Base-by-base conservation (phyloP, 1,140 invertebrate species). In the Drosophila equinoxialis region DNA sequence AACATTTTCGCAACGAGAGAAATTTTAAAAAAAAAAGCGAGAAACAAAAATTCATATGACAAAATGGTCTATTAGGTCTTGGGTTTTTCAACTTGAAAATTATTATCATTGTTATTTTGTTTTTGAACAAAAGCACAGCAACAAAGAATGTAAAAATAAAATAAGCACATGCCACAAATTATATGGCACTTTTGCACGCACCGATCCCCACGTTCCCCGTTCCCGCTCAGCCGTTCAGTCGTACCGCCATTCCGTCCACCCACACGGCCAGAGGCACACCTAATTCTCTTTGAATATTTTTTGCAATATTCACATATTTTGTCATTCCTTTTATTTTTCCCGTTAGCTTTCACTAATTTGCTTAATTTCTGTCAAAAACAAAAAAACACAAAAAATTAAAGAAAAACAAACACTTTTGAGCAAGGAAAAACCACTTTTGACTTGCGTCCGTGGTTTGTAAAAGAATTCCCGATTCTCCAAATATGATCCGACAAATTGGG, bases 381-480 rank as follows among this genome's bases (percentile, higher is more conserved):
- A 23, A 60, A 35, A 45, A 30, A 42, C 62, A 64, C n/a, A n/a
- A 68, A 60, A 30, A 30, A 30, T 14, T 6, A 45, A 23, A 51
- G 3, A 67, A 39, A 68, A 75, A 75, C 41, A 74, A 68, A 37
- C 45, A 51, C 17, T 23, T 51, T 17, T 51, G 45, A 20, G 45
- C 8, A 51, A 51, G 17, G 8, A 23, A 48, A 51, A 51, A 6
- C 45, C 7, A 11, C 37, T 39, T 39, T 39, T 39, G 10, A 39
- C 45, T 20, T 51, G 45, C 17, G 45, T 6, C 45, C 8, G 14
- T 17, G 17, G 17, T 11, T 76, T 72, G 64, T 79, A 77, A 79
- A 67, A 79, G 72, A 77, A 76, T 83, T 83, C 59, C 83, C 83
- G 74, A 76, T 83, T 83, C 59, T 87, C 83, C 84, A 83, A 77